Conservation (phyloP, 2,113 vertebrate species). For the Sus scrofa region T2T-Sscrofa CM000830.6:16357001-16357500, state of each 20-base stretch:
- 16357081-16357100: background rate
- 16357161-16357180: background rate
- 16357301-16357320: background rate
- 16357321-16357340: background rate
- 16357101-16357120: background rate
- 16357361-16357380: conserved; percentile 64
- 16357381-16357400: conserved; percentile 62
- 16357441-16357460: conserved; percentile 60
- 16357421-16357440: conserved; percentile 64
- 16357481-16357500: conserved; percentile 54
- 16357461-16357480: conserved; percentile 58
- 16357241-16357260: conserved; percentile 34
- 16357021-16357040: background rate
- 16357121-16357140: conserved; percentile 30
- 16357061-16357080: background rate
- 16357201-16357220: conserved; percentile 31
- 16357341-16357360: conserved; percentile 57
- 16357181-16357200: background rate
- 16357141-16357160: background rate
- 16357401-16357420: conserved; percentile 43
- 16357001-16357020: conserved; percentile 13
- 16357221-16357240: background rate
- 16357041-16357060: conserved; percentile 15
- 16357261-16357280: conserved; percentile 46
- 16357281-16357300: conserved; percentile 37